Conservation (phyloP, 2,888 invertebrate genomes). For the Ptycholaimellus sp. region DNA sequence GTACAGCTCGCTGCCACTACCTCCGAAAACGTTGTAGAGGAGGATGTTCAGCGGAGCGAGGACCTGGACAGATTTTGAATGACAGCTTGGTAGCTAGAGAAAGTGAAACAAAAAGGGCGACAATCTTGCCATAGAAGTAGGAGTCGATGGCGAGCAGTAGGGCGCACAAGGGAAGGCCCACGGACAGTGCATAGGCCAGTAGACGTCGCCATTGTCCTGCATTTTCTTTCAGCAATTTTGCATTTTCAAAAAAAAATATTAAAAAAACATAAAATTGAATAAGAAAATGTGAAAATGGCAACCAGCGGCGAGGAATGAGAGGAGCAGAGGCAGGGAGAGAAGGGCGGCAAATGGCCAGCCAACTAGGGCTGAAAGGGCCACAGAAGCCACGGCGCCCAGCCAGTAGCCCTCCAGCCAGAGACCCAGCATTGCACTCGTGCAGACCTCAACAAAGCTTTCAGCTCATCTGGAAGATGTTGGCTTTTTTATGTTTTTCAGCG, state of each 20-base stretch:
- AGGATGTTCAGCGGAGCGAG: constrained; percentile 70
- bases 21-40: constrained; percentile 69
- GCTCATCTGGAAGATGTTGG: too few relatives aligned
- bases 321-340: constrained; percentile 39
- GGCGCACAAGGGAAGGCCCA: constrained; percentile 10
- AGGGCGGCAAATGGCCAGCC: constrained; percentile 94
- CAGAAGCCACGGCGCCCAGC: constrained; percentile 12
- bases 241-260: too few relatives aligned
- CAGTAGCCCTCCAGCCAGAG: too few relatives aligned
- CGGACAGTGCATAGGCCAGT: constrained; percentile 10
- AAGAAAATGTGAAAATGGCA: too few relatives aligned
- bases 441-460: too few relatives aligned
- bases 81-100: constrained; percentile 28
- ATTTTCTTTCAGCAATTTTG: too few relatives aligned
- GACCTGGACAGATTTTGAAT: constrained; percentile 26
- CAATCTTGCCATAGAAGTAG: constrained; percentile 59
- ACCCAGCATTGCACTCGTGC: too few relatives aligned
- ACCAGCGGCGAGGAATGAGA: constrained; percentile 18
- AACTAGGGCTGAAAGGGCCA: constrained; percentile 48
- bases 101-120: constrained; percentile 31
- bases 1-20: constrained; percentile 74
- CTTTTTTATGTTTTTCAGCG: background rate
- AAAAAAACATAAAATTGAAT: too few relatives aligned
- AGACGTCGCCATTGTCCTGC: too few relatives aligned
- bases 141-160: constrained; percentile 51